These are phyloP conservation scores for Rhynchomys soricoides DNA, from an alignment of 2,113 vertebrate genomes.

Conservation along the genomic window DNA sequence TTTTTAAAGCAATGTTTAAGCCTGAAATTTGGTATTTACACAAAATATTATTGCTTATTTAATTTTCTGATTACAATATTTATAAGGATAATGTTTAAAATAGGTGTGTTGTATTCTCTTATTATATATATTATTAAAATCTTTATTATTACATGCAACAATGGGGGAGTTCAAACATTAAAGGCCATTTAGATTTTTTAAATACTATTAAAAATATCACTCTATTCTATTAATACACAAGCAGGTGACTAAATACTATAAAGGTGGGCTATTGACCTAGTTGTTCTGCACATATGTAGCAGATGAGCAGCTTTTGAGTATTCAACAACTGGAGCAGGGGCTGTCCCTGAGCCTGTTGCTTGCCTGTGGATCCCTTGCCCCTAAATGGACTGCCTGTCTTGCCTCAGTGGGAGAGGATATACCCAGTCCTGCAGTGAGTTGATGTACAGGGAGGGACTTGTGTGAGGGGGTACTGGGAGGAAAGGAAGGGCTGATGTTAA, in stretches of 20 bases:
- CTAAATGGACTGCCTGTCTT: no score
- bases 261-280: not conserved
- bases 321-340: no score
- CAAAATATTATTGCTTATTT: constrained; percentile 19
- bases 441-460: no score
- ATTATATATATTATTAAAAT: not conserved
- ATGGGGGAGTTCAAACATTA: not conserved
- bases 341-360: no score
- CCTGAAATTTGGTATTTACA: constrained; percentile 7
- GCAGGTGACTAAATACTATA: not conserved
- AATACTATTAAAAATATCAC: not conserved
- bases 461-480: no score
- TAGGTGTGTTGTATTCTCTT: not conserved
- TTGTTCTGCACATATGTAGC: no score
- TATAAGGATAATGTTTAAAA: constrained; percentile 28
- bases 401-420: no score
- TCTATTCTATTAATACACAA: not conserved
- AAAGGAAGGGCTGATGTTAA: no score
- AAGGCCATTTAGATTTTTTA: not conserved
- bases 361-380: no score
- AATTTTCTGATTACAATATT: constrained; percentile 43
- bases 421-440: no score
- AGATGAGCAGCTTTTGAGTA: no score
- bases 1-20: not conserved
- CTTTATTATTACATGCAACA: not conserved